A percentile compares a stretch with the other conserved stretches of the same genome.
phyloP scores from a whole-genome alignment of 2,888 invertebrate genomes.

The Sarcophaga subvicina region DNA sequence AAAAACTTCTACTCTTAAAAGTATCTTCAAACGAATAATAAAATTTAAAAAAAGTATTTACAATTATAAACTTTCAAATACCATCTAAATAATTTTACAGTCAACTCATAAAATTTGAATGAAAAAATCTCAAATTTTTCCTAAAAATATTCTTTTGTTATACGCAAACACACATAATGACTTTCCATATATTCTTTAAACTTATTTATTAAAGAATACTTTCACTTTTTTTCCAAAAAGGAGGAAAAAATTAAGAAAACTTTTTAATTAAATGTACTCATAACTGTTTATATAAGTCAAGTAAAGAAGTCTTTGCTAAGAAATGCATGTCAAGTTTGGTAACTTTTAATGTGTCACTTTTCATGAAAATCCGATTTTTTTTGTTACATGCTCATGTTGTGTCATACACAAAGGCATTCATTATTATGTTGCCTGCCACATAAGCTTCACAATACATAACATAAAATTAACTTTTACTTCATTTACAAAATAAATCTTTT shows the following conservation, averaged over 20 bases:
- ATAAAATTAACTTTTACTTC: not conserved
- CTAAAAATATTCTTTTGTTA: no score
- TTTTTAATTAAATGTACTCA: slow-evolving; percentile 51
- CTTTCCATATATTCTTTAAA: not conserved
- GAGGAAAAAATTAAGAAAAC: slow-evolving; percentile 20
- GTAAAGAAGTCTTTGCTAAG: not conserved
- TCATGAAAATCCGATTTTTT: not conserved
- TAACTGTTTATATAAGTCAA: slow-evolving; percentile 2
- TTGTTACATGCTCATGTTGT: not conserved
- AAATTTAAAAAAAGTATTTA: no score
- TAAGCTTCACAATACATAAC: not conserved
- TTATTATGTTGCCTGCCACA: not conserved
- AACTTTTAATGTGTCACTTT: slow-evolving; percentile 28
- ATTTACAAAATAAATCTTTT: not conserved
- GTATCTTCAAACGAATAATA: no score
- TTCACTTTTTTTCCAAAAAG: not conserved
- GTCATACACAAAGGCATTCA: not conserved
- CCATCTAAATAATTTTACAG: no score
- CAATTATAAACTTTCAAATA: no score
- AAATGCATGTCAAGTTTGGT: slow-evolving; percentile 25
- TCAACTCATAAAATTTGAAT: no score
- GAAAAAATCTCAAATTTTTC: no score
- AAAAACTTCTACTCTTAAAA: no score
- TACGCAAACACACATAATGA: no score
- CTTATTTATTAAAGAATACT: slow-evolving; percentile 4